Evolutionary conservation across 2,113 vertebrate genomes (phyloP).

Genomic region (Callorhinus ursinus): DNA sequence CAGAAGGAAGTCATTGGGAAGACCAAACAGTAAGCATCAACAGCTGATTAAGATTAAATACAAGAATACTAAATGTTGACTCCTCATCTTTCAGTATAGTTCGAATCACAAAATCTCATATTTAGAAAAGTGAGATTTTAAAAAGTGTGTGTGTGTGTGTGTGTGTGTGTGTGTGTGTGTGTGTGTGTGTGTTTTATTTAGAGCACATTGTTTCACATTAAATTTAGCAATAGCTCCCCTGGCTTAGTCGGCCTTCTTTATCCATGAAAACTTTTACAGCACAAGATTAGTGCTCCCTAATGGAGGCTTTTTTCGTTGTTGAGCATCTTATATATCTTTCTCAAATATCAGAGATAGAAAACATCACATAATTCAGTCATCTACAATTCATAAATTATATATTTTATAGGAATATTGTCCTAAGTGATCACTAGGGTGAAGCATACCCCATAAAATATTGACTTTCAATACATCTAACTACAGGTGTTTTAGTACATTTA

Average conservation of each 20-base stretch:
- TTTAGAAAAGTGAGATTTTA: neutral
- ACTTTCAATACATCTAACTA: conserved; percentile 60
- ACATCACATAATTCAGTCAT: neutral
- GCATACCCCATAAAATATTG: neutral
- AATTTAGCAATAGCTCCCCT: neutral
- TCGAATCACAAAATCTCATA: neutral
- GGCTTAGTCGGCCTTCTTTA: neutral
- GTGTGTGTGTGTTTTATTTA: neutral
- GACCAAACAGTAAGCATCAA: neutral
- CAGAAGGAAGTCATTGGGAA: neutral
- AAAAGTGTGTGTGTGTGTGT: neutral
- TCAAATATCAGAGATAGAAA: neutral
- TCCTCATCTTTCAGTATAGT: neutral
- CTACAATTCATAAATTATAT: neutral
- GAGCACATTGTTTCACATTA: neutral
- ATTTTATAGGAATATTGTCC: conserved; percentile 53
- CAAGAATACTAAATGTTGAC: neutral
- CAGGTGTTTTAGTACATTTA: conserved; percentile 49
- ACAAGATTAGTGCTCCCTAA: neutral
- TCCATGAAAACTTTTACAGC: neutral
- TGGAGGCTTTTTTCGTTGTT: neutral
- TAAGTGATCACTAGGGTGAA: conserved; percentile 30
- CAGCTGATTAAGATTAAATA: neutral
- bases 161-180: too few species aligned
- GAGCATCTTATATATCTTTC: neutral